These are phyloP conservation scores for Sciurus vulgaris DNA, from an alignment of 2,797 vertebrate genomes.

Conservation along the genomic window DNA sequence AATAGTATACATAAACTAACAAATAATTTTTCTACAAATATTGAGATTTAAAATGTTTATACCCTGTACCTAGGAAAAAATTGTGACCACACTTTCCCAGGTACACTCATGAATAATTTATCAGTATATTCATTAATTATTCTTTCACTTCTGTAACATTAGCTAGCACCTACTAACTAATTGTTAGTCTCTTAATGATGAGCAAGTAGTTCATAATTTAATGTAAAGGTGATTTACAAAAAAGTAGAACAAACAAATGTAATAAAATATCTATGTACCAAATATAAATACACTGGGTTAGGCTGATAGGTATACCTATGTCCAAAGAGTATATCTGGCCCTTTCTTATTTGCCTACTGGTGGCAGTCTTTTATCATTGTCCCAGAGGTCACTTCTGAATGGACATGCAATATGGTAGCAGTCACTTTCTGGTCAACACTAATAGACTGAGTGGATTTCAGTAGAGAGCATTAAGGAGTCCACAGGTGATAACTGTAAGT, in stretches of 20 bases:
- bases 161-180: neutral
- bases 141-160: neutral
- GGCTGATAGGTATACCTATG: neutral
- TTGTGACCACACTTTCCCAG: neutral
- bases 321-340: no score
- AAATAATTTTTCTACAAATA: neutral
- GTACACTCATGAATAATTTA: neutral
- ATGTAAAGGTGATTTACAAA: neutral
- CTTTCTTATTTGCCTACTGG: neutral
- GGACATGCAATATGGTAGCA: neutral
- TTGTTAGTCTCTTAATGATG: neutral
- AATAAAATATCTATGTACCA: neutral
- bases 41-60: neutral
- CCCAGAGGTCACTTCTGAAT: neutral
- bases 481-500: neutral
- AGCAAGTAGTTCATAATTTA: neutral
- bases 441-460: neutral
- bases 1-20: neutral
- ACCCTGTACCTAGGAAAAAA: neutral
- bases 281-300: neutral
- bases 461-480: neutral
- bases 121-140: neutral
- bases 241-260: neutral
- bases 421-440: neutral
- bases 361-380: neutral